These are phyloP conservation scores for Drosophila nigromelanica DNA, from an alignment of 1,140 invertebrate species.

Conservation along the genomic window DNA sequence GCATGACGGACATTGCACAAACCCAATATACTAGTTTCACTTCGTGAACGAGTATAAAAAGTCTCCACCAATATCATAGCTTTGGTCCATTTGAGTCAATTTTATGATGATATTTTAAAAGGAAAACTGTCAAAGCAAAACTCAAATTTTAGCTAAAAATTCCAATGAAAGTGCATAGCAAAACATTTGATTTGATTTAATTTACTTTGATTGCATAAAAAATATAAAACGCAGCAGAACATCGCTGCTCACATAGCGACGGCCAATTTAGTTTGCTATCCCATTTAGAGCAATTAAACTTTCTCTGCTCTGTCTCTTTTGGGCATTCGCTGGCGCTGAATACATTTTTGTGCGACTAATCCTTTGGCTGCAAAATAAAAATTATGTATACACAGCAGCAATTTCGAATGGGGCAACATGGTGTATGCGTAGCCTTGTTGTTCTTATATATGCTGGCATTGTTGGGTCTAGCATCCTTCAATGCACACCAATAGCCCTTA, in stretches of 20 bases:
- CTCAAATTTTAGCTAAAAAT: conserved; percentile 27
- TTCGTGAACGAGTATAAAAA: too few relatives aligned
- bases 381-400: conserved; percentile 78
- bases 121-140: conserved; percentile 48
- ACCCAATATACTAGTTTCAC: too few relatives aligned
- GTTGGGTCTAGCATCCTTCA: too few relatives aligned
- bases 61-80: background rate
- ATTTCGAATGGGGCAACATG: conserved; percentile 76
- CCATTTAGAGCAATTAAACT: conserved; percentile 78
- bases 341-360: conserved; percentile 60
- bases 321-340: conserved; percentile 48
- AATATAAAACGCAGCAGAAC: conserved; percentile 55
- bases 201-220: conserved; percentile 75
- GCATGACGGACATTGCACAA: too few relatives aligned
- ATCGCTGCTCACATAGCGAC: conserved; percentile 30
- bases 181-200: conserved; percentile 60
- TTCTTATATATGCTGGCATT: conserved; percentile 24
- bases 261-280: conserved; percentile 58
- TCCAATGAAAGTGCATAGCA: conserved; percentile 16
- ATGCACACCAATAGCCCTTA: conserved; percentile 1
- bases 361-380: conserved; percentile 73
- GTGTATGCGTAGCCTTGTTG: conserved; percentile 57
- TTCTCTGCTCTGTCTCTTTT: conserved; percentile 56
- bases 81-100: background rate
- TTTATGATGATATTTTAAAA: conserved; percentile 21